Evolutionary conservation across 23 tunicate species (phyloP).

Genomic region (Phallusia fumigata): DNA sequence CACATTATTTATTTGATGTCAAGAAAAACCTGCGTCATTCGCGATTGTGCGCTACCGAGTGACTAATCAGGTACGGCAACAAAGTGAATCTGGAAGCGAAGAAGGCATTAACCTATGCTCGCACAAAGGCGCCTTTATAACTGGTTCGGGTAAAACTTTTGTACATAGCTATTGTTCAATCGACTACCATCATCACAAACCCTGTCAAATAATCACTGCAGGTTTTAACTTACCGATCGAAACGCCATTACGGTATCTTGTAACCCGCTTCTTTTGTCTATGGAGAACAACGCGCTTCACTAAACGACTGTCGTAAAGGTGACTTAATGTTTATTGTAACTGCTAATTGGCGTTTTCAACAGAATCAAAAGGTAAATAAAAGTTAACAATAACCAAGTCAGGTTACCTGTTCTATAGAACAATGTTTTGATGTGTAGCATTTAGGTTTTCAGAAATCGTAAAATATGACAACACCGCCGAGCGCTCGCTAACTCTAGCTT

Average conservation of each 20-base stretch:
- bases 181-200: constrained; percentile 2
- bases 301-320: too few species aligned
- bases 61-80: neutral
- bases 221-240: constrained; percentile 4
- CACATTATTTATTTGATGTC: too few species aligned
- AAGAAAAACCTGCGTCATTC: too few species aligned
- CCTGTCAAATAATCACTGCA: constrained; percentile 1
- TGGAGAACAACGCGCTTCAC: neutral
- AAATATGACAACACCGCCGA: too few species aligned
- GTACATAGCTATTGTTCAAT: neutral
- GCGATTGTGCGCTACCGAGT: neutral
- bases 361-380: too few species aligned
- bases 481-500: neutral
- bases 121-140: constrained; percentile 5
- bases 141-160: neutral
- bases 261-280: neutral
- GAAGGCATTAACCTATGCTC: constrained; percentile 1
- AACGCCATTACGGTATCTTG: constrained; percentile 1
- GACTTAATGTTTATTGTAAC: too few species aligned
- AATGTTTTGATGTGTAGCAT: too few species aligned
- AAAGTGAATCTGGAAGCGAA: neutral
- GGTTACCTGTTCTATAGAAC: too few species aligned
- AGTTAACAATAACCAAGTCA: too few species aligned
- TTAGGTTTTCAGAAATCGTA: too few species aligned
- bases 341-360: too few species aligned